phyloP scores from a whole-genome alignment of 1,140 invertebrate genomes.

The Leptonema lineaticorne region DNA sequence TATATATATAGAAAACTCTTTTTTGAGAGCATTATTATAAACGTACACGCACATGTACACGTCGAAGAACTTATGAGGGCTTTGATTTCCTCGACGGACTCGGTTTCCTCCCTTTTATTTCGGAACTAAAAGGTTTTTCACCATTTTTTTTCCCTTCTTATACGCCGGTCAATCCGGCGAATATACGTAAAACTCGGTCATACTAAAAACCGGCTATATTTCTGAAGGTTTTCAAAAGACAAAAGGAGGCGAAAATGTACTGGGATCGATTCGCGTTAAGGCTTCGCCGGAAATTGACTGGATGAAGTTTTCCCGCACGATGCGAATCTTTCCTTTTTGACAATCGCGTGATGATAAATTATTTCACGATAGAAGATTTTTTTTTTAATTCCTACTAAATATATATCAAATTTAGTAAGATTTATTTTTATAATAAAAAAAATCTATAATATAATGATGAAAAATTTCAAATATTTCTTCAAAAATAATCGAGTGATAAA shows the following conservation, averaged over 20 bases:
- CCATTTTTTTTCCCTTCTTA: not conserved
- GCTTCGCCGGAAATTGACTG: not conserved
- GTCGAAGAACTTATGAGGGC: slow-evolving; percentile 19
- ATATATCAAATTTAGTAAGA: too few relatives aligned
- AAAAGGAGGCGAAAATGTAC: not conserved
- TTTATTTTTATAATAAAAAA: too few relatives aligned
- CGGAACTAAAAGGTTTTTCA: slow-evolving; percentile 15
- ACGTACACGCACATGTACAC: too few relatives aligned
- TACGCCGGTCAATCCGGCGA: slow-evolving; percentile 1
- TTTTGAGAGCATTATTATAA: too few relatives aligned
- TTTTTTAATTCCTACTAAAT: too few relatives aligned
- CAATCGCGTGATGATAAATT: slow-evolving; percentile 16
- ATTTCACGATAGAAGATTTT: not conserved
- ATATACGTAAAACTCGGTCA: not conserved
- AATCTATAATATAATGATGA: too few relatives aligned
- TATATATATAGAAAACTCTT: too few relatives aligned
- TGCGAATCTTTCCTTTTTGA: not conserved
- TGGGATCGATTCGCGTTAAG: not conserved
- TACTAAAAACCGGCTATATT: slow-evolving; percentile 6
- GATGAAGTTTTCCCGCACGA: not conserved
- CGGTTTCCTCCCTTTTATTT: slow-evolving; percentile 13
- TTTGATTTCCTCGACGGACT: slow-evolving; percentile 2
- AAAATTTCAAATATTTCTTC: too few relatives aligned
- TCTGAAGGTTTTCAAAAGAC: not conserved
- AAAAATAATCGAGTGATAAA: too few relatives aligned